Evolutionary conservation across 92 coral and sea anemone genomes (phyloP).

Genomic region (Anthopleura xanthogrammica): DNA sequence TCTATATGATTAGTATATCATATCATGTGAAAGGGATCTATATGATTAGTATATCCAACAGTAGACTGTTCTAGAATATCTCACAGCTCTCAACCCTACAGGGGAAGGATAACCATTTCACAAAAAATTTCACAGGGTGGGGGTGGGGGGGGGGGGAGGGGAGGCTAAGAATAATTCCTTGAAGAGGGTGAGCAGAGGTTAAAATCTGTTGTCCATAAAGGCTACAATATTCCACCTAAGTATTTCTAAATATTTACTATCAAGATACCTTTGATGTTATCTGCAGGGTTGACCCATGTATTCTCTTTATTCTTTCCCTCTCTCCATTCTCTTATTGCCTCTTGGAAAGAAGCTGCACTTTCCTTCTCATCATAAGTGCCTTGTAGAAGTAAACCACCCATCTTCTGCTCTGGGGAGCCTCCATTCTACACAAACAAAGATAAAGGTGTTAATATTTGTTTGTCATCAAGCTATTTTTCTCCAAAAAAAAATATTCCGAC

Average conservation of each 20-base stretch:
- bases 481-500: no score
- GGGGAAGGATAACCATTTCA: background rate
- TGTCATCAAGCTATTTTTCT: no score
- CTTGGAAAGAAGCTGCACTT: conserved; percentile 91
- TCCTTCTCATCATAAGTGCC: conserved; percentile 89
- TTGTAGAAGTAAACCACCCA: conserved; percentile 62
- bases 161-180: no score
- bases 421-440: conserved; percentile 31
- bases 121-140: no score
- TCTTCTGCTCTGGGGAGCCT: conserved; percentile 35
- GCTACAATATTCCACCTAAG: no score
- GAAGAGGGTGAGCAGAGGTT: no score
- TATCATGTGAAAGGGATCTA: no score
- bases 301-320: conserved; percentile 47
- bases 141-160: no score
- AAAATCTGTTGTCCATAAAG: no score
- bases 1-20: no score
- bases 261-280: conserved; percentile 33
- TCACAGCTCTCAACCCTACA: background rate
- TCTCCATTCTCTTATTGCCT: conserved; percentile 93
- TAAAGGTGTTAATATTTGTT: background rate
- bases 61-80: no score
- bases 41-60: no score
- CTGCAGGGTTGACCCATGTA: conserved; percentile 67
- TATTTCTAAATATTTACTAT: background rate